phyloP scores from a whole-genome alignment of 92 coral and sea anemone genomes.

The Parazoanthus atlanticus region DNA sequence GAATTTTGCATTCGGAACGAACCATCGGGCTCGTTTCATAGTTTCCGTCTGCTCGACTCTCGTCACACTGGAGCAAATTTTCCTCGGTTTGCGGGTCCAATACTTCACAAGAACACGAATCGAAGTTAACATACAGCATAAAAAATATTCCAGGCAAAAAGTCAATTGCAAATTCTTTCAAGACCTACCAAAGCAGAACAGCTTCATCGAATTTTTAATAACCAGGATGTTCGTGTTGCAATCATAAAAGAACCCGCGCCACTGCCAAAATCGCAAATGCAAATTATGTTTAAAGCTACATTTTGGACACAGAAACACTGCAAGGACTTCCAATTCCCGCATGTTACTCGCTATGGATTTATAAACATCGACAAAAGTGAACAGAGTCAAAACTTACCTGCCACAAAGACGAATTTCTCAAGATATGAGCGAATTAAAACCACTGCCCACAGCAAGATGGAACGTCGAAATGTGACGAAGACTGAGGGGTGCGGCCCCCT shows the following conservation, averaged over 20 bases:
- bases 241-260: neutral
- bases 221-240: constrained; percentile 8
- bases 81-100: neutral
- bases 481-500: constrained; percentile 39
- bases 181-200: neutral
- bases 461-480: constrained; percentile 36
- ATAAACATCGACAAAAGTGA: neutral
- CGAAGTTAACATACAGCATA: neutral
- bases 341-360: neutral
- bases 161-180: neutral
- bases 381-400: constrained; percentile 12
- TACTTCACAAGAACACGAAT: neutral
- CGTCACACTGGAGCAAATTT: constrained; percentile 13
- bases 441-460: constrained; percentile 43
- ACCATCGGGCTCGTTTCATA: neutral
- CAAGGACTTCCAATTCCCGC: neutral
- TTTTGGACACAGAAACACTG: neutral
- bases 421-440: neutral
- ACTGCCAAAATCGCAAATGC: constrained; percentile 14
- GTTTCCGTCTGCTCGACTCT: constrained; percentile 12
- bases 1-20: neutral
- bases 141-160: neutral
- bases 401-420: neutral
- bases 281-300: constrained; percentile 3
- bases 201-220: neutral